Evolutionary conservation across 2,888 invertebrate genomes (phyloP).

Genomic region (Monoplex corrugatus): DNA sequence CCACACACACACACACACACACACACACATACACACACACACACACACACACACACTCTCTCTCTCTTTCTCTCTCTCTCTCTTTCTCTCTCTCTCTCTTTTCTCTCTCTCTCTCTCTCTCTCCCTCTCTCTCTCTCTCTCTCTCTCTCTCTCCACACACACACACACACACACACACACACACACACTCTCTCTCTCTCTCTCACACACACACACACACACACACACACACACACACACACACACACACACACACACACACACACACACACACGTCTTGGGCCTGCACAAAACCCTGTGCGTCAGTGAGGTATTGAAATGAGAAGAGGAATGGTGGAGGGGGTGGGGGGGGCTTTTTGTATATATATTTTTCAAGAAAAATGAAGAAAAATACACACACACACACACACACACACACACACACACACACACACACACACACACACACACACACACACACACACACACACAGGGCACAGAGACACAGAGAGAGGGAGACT

Average conservation of each 20-base stretch:
- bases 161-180: conserved; percentile 1
- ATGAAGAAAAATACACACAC: too few relatives aligned
- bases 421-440: too few relatives aligned
- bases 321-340: too few relatives aligned
- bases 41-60: not conserved
- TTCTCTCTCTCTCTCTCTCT: not conserved
- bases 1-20: conserved; percentile 15
- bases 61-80: not conserved
- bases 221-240: not conserved
- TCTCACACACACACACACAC: not conserved
- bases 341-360: too few relatives aligned
- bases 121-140: not conserved
- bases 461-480: too few relatives aligned
- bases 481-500: too few relatives aligned
- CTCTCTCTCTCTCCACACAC: too few relatives aligned
- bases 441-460: too few relatives aligned
- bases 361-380: too few relatives aligned
- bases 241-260: conserved; percentile 1
- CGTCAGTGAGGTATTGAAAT: too few relatives aligned
- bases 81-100: not conserved
- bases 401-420: too few relatives aligned
- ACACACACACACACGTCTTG: not conserved
- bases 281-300: too few relatives aligned
- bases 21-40: conserved; percentile 26
- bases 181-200: not conserved